Evolutionary conservation across 1,140 invertebrate genomes (phyloP).

Genomic region (Alviniconcha marisindica): DNA sequence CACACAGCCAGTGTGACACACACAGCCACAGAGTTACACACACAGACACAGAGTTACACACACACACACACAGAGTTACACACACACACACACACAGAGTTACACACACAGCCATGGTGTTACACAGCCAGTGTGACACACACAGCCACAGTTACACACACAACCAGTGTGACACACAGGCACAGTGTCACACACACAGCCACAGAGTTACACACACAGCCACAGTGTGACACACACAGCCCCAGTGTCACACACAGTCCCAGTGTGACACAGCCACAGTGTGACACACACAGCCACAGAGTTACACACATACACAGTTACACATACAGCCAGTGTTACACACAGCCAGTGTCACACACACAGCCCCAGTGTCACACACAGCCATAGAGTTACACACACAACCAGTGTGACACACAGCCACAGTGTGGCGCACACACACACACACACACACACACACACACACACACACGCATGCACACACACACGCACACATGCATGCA

Average conservation of each 20-base stretch:
- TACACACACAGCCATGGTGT: neutral
- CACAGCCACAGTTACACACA: neutral
- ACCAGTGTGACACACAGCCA: no score
- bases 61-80: neutral
- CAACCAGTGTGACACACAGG: neutral
- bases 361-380: neutral
- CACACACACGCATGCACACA: slow-evolving; percentile 6
- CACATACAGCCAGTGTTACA: neutral
- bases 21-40: neutral
- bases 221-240: neutral
- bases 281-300: slow-evolving; percentile 44
- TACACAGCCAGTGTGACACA: neutral
- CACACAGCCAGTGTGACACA: neutral
- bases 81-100: neutral
- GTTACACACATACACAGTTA: neutral
- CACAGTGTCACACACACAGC: neutral
- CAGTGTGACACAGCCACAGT: slow-evolving; percentile 57
- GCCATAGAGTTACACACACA: no score
- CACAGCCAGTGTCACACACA: neutral
- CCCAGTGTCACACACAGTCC: neutral
- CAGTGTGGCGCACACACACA: neutral
- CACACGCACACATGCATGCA: neutral
- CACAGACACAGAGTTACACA: neutral
- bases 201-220: neutral
- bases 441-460: slow-evolving; percentile 30